phyloP scores from a whole-genome alignment of 2,113 vertebrate species.

The Trichechus manatus region DNA sequence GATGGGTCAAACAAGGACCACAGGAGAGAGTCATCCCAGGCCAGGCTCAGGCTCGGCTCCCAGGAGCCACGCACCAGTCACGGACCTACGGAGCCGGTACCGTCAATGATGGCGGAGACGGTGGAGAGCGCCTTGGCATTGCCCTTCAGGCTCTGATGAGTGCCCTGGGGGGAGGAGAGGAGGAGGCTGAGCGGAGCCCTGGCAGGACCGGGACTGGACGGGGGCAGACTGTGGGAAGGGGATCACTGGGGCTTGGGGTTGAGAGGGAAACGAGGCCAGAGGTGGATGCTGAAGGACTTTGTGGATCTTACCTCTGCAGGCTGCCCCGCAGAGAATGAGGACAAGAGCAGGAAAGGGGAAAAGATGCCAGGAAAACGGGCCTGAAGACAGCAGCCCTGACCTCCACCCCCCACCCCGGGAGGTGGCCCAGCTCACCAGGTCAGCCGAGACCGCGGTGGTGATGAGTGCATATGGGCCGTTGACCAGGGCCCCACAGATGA shows the following conservation, averaged over 20 bases:
- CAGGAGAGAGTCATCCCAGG: background rate
- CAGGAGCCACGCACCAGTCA: background rate
- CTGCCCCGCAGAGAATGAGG: background rate
- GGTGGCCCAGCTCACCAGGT: slow-evolving; percentile 91
- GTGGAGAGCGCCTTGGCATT: slow-evolving; percentile 97
- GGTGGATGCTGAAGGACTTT: background rate
- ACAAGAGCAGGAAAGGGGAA: background rate
- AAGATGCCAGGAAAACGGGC: background rate
- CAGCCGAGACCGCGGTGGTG: slow-evolving; percentile 97
- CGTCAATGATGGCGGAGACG: slow-evolving; percentile 97
- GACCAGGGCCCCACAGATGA: slow-evolving; percentile 95
- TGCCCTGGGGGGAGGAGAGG: slow-evolving; percentile 89
- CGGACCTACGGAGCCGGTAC: slow-evolving; percentile 96
- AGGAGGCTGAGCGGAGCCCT: background rate
- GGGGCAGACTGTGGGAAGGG: background rate
- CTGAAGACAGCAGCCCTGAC: background rate
- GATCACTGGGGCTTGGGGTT: background rate
- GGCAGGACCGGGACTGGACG: accelerated
- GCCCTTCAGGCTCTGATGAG: slow-evolving; percentile 95
- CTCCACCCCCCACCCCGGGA: background rate
- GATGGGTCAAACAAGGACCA: background rate
- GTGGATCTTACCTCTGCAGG: background rate
- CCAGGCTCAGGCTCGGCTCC: background rate
- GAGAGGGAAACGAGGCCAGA: background rate
- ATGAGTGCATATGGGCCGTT: slow-evolving; percentile 98